These are phyloP conservation scores for Deilephila porcellus DNA, from an alignment of 2,888 invertebrate species.

Conservation along the genomic window DNA sequence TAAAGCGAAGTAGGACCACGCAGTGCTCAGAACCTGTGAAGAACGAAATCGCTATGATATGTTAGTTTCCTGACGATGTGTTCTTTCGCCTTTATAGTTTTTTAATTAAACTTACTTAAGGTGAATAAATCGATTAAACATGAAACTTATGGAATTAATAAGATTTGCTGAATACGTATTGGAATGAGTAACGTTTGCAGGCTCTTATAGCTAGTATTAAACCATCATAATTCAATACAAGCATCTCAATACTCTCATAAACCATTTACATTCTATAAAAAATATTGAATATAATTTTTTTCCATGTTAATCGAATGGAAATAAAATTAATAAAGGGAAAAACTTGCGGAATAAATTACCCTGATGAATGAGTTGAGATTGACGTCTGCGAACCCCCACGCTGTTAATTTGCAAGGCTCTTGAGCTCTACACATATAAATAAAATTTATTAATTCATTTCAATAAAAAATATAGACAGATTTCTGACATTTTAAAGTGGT, in stretches of 20 bases:
- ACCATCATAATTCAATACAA: neutral
- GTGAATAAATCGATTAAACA: no score
- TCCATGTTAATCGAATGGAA: neutral
- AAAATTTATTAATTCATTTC: neutral
- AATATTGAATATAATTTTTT: neutral
- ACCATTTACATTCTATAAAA: neutral
- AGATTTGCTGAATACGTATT: no score
- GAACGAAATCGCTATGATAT: neutral
- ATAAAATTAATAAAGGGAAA: constrained; percentile 17
- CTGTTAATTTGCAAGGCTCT: constrained; percentile 63
- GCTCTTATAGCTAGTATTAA: no score
- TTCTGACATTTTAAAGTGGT: no score
- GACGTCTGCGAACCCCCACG: constrained; percentile 64
- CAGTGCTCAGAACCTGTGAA: constrained; percentile 59
- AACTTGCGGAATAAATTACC: constrained; percentile 42
- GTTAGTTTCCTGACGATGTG: no score
- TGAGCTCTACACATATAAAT: constrained; percentile 52
- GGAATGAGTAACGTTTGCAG: no score
- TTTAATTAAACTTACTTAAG: neutral
- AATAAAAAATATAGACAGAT: neutral
- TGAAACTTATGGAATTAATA: no score
- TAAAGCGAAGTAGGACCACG: constrained; percentile 62
- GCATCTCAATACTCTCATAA: neutral
- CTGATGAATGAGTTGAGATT: constrained; percentile 64
- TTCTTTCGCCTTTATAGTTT: no score